Evolutionary conservation across 2,113 vertebrate species (phyloP), one percentile per base, ranked within the genome.

Genomic region (Lepidiolamprologus cunningtoni): DNA sequence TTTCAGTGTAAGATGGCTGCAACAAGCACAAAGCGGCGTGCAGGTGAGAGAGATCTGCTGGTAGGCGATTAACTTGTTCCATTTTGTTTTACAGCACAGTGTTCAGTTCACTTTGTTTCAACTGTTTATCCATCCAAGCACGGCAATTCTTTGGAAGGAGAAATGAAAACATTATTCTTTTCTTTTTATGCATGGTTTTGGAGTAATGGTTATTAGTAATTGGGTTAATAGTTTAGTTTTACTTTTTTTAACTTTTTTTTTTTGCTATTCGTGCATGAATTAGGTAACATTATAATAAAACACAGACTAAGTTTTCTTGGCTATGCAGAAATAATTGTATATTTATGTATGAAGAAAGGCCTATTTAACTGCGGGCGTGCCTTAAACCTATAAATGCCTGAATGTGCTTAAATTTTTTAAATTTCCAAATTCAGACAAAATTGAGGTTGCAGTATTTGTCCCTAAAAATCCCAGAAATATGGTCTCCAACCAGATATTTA

Each of bases 21-120:
- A 58, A 16, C 26, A 31, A 31, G 26, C 13, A 61, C 8, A 61
- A 31, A 17, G 57, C 8, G 8, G 0, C 4, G 0, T 57, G 54
- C 54, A 8, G 54, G 54, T 57, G 54, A 57, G 4, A 57, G 12
- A 14, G 7, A 26, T 26, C 54, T 26, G 23, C 12, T 26, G 23
- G 2, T 14, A 57, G 54, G 12, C 3, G 7, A 26, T 57, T 57
- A 5, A 57, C 7, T 26, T 57, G 54, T 0, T 57, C 21, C 12
- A 26, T 57, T 57, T 57, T 0, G 12, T 57, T 57, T 57, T 57
- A 55, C 21, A 54, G 2, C 19, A 6, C n/a, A 23, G 54, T 57
- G 7, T 14, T 57, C 12, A 1, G 54, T 57, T 57, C 54, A 8
- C 11, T 57, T 57, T 14, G 54, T 14, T 57, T 57, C 1, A 26